Percentiles rank a stretch among this genome's conserved stretches.
Evolutionary conservation across 2,113 vertebrate species (phyloP).

Genomic region (Stegostoma tigrinum): DNA sequence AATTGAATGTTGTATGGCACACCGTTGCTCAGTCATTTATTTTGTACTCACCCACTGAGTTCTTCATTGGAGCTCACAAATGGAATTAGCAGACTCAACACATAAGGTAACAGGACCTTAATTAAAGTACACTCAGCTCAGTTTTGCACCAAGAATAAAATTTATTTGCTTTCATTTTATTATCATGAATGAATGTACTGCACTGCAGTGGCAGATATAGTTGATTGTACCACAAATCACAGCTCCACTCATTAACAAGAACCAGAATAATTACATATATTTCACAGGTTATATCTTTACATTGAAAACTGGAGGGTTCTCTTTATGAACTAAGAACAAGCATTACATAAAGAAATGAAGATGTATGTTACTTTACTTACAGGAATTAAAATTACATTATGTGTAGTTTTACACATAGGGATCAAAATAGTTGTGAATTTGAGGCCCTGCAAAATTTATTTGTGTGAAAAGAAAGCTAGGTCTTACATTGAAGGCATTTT

Average conservation of each 20-base stretch:
- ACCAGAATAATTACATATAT: constrained; percentile 34
- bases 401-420: background rate
- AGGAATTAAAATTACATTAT: constrained; percentile 12
- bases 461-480: constrained; percentile 45
- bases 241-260: constrained; percentile 30
- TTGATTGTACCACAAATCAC: constrained; percentile 35
- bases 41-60: background rate
- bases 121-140: constrained; percentile 25
- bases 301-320: background rate
- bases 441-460: constrained; percentile 34
- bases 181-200: constrained; percentile 31
- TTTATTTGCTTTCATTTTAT: constrained; percentile 26
- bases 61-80: background rate
- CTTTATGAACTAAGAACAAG: constrained; percentile 8
- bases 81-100: background rate
- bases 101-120: constrained; percentile 6
- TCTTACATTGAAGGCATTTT: constrained; percentile 74
- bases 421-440: constrained; percentile 10
- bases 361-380: background rate
- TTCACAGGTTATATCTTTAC: constrained; percentile 25
- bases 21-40: background rate
- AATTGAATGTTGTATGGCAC: background rate
- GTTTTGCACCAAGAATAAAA: constrained; percentile 10
- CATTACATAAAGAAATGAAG: constrained; percentile 23
- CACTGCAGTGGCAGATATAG: background rate